Percentiles rank a stretch among this genome's conserved stretches.
phyloP scores from a whole-genome alignment of 2,113 vertebrate genomes.

The Phalacrocorax pelagicus region DNA sequence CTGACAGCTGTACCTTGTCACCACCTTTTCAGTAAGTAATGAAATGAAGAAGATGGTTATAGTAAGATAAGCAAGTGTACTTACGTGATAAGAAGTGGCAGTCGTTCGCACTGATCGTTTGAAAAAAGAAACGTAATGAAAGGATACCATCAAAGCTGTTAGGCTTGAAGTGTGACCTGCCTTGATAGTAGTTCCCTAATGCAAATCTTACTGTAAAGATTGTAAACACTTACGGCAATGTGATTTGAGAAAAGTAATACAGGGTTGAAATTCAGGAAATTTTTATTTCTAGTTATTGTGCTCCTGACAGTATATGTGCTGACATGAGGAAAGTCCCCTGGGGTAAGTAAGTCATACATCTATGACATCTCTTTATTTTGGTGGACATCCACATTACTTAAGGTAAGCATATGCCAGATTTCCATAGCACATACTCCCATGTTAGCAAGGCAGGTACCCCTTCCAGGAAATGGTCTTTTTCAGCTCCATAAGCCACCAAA shows the following conservation, averaged over 20 bases:
- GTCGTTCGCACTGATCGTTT: background rate
- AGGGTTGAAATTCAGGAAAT: background rate
- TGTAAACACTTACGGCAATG: background rate
- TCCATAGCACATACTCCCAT: fast-evolving
- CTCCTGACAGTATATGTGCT: background rate
- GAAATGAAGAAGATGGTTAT: background rate
- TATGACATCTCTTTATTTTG: background rate
- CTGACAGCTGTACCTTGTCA: background rate
- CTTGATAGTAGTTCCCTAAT: background rate
- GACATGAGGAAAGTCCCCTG: background rate
- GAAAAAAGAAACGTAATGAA: background rate
- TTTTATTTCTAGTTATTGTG: background rate
- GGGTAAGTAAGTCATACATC: background rate
- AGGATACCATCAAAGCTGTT: background rate
- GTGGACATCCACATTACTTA: background rate
- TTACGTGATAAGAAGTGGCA: background rate
- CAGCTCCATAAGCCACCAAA: background rate
- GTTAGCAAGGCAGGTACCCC: background rate
- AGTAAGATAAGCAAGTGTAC: background rate
- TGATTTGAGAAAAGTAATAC: background rate
- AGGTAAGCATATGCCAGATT: background rate
- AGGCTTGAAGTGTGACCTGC: background rate
- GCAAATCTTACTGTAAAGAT: background rate
- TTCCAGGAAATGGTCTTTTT: background rate
- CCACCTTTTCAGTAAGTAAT: background rate